phyloP scores from a whole-genome alignment of 1,140 invertebrate genomes.

The Bilobella aurantiaca region DNA sequence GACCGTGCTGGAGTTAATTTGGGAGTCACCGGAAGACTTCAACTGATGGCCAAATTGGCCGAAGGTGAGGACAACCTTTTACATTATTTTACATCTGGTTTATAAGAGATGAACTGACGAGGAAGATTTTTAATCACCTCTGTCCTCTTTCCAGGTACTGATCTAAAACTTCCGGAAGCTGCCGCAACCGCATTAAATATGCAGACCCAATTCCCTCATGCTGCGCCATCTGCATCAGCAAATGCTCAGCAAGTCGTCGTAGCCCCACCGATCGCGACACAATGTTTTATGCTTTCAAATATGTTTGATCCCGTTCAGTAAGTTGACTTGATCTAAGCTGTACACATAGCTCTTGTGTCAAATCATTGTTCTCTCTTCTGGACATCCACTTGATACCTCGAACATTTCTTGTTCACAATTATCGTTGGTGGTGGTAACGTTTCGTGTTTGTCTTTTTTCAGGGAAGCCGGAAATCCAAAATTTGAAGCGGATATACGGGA shows the following conservation, averaged over 20 bases:
- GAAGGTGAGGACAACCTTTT: no score
- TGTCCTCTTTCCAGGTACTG: conserved; percentile 47
- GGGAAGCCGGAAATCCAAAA: conserved; percentile 68
- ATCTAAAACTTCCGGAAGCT: conserved; percentile 81
- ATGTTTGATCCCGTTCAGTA: conserved; percentile 93
- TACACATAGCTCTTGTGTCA: conserved; percentile 30
- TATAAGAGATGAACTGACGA: no score
- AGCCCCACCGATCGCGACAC: conserved; percentile 85
- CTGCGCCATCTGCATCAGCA: no score
- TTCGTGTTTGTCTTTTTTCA: conserved; percentile 47
- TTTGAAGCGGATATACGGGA: conserved; percentile 93
- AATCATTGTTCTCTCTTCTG: no score
- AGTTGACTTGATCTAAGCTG: no score
- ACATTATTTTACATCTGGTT: neutral
- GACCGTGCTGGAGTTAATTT: conserved; percentile 92
- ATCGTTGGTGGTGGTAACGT: no score
- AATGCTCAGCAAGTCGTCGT: no score
- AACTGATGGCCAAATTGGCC: conserved; percentile 98
- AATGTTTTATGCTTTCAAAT: conserved; percentile 98
- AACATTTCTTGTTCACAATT: no score
- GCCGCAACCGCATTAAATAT: conserved; percentile 82
- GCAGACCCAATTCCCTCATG: conserved; percentile 32
- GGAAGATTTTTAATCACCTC: no score
- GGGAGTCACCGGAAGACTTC: conserved; percentile 86
- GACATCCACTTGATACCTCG: no score